A percentile compares a stretch with the other conserved stretches of the same genome.
Conservation (phyloP, 1,140 invertebrate species). For the Spodoptera litura region DNA sequence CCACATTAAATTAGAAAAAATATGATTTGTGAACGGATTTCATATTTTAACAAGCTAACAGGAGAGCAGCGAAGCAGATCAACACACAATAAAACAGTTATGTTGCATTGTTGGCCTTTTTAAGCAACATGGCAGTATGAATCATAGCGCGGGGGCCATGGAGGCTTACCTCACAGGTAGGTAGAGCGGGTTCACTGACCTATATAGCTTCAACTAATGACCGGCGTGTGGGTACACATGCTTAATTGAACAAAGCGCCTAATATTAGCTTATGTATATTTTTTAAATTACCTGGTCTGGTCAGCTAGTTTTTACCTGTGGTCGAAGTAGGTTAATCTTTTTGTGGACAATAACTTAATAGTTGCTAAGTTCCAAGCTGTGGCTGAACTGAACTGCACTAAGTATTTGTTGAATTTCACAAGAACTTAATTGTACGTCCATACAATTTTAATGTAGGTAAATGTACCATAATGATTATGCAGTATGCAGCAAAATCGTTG, state of each 20-base stretch:
- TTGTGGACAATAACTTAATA: no score
- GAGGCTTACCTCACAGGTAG: constrained; percentile 32
- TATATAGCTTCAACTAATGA: constrained; percentile 41
- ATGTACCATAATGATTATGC: no score
- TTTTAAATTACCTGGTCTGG: constrained; percentile 23
- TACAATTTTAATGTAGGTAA: no score
- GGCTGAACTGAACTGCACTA: no score
- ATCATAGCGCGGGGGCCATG: constrained; percentile 34
- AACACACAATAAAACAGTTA: constrained; percentile 39
- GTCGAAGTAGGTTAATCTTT: not conserved
- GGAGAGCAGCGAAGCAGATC: constrained; percentile 39
- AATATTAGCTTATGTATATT: constrained; percentile 24
- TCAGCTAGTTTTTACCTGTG: not conserved
- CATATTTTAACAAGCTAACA: not conserved
- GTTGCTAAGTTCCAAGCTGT: no score
- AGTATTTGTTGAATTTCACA: no score
- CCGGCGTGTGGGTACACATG: constrained; percentile 30
- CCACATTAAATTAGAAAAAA: not conserved
- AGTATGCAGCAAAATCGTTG: no score
- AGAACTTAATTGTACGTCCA: no score
- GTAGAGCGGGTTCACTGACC: constrained; percentile 40
- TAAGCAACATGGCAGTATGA: constrained; percentile 31
- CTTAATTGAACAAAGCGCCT: constrained; percentile 38
- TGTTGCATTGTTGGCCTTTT: constrained; percentile 43
- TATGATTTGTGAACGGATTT: not conserved